Base-by-base conservation (phyloP, 2,113 vertebrate genomes). In the Rafetus swinhoei region DNA sequence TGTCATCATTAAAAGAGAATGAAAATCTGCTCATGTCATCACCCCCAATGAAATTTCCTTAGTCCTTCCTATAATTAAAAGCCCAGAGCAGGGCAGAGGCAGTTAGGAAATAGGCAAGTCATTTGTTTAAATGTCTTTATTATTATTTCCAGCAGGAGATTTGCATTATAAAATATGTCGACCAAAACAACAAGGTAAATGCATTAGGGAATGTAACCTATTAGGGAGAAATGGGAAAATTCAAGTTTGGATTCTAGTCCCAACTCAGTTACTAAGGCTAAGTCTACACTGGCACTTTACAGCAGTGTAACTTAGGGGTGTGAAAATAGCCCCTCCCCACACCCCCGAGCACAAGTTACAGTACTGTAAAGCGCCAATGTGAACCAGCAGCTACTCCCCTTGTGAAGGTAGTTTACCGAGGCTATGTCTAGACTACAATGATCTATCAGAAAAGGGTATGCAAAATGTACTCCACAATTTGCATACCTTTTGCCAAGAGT, bases 61-160 rank as follows among this genome's bases (percentile, higher is more conserved):
- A 2, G 57, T 24, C 83, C 57, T 79, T 92, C 52, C 79, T 91
- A 62, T 54, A 83, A 89, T 79, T 65, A 86, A 82, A 45, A 96
- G 62, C 90, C 93, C 91, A 39, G 77, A 94, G 92, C 45, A 88
- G 82, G 53, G 82, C 89, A 89, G 84, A 77, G 62, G 65, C n/a
- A 50, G 90, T 50, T 29, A 81, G 14, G 60, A 92, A 94, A 87
- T 24, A 82, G 12, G 85, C 74, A 81, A 96, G 88, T 91, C 54
- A 89, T 86, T 83, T 89, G 39, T 59, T 93, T 65, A 84, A 84
- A 82, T 69, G 60, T 87, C 84, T 89, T 80, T n/a, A 65, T 69
- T 39, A 81, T 35, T 16, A 65, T 90, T 95, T 94, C 74, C 88
- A 94, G 80, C 11, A 52, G 25, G 89, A 87, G 82, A 92, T 65